Evolutionary conservation across 2,113 vertebrate species (phyloP), one percentile per base, ranked within the genome.

Genomic region (Merops nubicus): DNA sequence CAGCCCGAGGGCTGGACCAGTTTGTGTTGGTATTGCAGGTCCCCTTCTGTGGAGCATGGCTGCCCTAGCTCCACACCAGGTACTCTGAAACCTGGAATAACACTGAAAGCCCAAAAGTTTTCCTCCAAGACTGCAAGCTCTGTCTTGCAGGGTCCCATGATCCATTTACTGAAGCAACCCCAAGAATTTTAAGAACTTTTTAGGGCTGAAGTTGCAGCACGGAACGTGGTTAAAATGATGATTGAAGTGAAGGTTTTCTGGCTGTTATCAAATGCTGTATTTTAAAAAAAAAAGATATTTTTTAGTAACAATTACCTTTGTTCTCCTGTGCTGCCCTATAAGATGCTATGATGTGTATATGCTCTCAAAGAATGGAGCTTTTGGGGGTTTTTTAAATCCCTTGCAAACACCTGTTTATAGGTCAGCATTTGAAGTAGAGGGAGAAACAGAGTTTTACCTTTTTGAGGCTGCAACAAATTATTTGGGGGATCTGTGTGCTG

Each of bases 41-140:
- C n/a, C n/a, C n/a, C n/a, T n/a, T n/a, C n/a, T n/a, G n/a, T n/a
- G n/a, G n/a, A n/a, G n/a, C n/a, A n/a, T n/a, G n/a, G n/a, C n/a
- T n/a, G n/a, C n/a, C n/a, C n/a, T n/a, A n/a, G n/a, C n/a, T n/a
- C n/a, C n/a, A n/a, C n/a, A n/a, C n/a, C n/a, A n/a, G n/a, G n/a
- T n/a, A n/a, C n/a, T n/a, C n/a, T n/a, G n/a, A n/a, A n/a, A n/a
- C n/a, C n/a, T n/a, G n/a, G n/a, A n/a, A n/a, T n/a, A n/a, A n/a
- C n/a, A n/a, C n/a, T n/a, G n/a, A n/a, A n/a, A n/a, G n/a, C n/a
- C 38, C 40, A 1, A 1, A 8, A 9, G 11, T 4, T 62, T 48
- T 74, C 25, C 16, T 6, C 10, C 17, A 2, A 5, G 33, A 3
- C 13, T 1, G 7, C 7, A 40, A 91, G 48, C n/a, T 84, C 36